phyloP scores from a whole-genome alignment of 2,888 invertebrate genomes.

The Dorcus hopei region DNA sequence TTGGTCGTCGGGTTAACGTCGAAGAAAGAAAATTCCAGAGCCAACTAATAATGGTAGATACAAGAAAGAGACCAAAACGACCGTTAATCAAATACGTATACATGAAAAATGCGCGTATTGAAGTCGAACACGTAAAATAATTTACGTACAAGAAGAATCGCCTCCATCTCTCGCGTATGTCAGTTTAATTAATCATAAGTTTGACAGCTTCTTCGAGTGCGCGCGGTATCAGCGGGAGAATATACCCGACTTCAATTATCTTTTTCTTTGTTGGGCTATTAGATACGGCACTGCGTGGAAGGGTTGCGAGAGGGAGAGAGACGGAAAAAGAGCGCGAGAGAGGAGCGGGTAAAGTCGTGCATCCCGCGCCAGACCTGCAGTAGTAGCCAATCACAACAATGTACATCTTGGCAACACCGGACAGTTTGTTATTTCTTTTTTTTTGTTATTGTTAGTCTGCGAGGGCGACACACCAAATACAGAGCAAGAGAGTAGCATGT shows the following conservation, averaged over 20 bases:
- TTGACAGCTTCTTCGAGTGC: conserved; percentile 20
- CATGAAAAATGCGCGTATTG: neutral
- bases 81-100: neutral
- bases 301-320: conserved; percentile 14
- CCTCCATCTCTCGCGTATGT: conserved; percentile 14
- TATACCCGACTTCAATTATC: conserved; percentile 27
- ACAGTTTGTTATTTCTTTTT: conserved; percentile 15
- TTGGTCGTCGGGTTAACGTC: too few relatives aligned
- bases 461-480: conserved; percentile 18
- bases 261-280: conserved; percentile 26
- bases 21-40: too few relatives aligned
- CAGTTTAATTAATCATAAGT: conserved; percentile 25
- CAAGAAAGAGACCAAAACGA: too few relatives aligned
- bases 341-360: conserved; percentile 38
- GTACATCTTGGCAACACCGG: conserved; percentile 46
- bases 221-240: conserved; percentile 9
- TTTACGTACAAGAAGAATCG: neutral
- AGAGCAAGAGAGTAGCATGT: conserved; percentile 4
- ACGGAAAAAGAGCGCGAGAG: conserved; percentile 2
- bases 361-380: conserved; percentile 37
- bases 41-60: too few relatives aligned
- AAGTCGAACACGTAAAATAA: neutral
- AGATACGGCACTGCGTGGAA: conserved; percentile 23
- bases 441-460: conserved; percentile 27
- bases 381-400: conserved; percentile 44